phyloP scores from a whole-genome alignment of 1,140 invertebrate species.

The Telenomus remus region DNA sequence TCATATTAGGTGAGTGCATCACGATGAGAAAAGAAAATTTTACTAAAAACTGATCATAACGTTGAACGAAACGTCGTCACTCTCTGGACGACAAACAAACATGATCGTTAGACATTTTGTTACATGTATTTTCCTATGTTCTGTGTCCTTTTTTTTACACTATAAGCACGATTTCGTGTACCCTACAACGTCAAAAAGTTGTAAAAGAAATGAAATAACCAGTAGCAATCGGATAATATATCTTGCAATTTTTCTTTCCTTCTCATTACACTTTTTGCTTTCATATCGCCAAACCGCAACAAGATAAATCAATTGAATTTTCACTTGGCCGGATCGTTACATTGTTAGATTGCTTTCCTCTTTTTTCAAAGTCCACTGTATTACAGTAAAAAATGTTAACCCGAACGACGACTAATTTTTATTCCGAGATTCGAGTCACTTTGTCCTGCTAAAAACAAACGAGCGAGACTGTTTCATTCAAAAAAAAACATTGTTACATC shows the following conservation, averaged over 20 bases:
- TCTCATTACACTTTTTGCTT: slow-evolving; percentile 58
- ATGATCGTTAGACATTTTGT: slow-evolving; percentile 23
- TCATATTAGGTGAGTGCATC: slow-evolving; percentile 41
- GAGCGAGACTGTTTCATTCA: slow-evolving; percentile 5
- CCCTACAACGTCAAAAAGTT: slow-evolving; percentile 33
- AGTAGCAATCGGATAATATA: slow-evolving; percentile 13
- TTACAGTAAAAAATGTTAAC: slow-evolving; percentile 30
- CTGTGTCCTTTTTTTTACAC: slow-evolving; percentile 17
- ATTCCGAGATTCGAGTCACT: slow-evolving; percentile 44
- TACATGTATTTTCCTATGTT: slow-evolving; percentile 43
- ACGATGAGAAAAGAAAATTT: slow-evolving; percentile 63
- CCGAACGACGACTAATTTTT: slow-evolving; percentile 20
- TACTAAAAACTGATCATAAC: slow-evolving; percentile 40
- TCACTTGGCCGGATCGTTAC: slow-evolving; percentile 65
- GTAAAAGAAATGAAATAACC: slow-evolving; percentile 29
- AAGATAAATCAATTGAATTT: slow-evolving; percentile 52
- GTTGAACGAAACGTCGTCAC: slow-evolving; percentile 6
- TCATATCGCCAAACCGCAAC: slow-evolving; percentile 59
- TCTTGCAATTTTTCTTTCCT: slow-evolving; percentile 15
- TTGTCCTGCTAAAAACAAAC: slow-evolving; percentile 12
- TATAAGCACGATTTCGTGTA: slow-evolving; percentile 28
- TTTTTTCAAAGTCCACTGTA: slow-evolving; percentile 25
- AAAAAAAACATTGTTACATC: slow-evolving; percentile 9
- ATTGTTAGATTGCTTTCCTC: slow-evolving; percentile 59
- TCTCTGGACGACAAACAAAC: slow-evolving; percentile 21